A percentile compares a stretch with the other conserved stretches of the same genome.
Conservation (phyloP, 1,140 invertebrate genomes). For the Neodiprion pinetum region DNA sequence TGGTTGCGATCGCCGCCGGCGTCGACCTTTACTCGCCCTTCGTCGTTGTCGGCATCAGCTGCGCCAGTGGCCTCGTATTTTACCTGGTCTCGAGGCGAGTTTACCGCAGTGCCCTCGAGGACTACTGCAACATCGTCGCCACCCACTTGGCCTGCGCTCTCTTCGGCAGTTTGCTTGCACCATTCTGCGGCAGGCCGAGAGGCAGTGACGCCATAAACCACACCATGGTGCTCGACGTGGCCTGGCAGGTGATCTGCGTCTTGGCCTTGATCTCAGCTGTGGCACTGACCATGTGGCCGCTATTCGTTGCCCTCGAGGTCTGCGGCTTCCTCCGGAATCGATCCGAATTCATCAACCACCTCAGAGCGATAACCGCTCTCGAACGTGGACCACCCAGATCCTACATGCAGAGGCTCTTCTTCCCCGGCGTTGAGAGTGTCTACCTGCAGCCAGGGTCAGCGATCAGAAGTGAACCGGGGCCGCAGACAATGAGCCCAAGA, state of each 20-base stretch:
- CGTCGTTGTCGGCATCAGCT: conserved; percentile 30
- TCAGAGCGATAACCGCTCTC: conserved; percentile 26
- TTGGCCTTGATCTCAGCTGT: conserved; percentile 28
- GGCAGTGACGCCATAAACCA: not conserved
- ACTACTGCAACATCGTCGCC: conserved; percentile 43
- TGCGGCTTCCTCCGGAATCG: conserved; percentile 37
- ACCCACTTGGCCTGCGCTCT: conserved; percentile 36
- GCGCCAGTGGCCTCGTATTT: conserved; percentile 33
- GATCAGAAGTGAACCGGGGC: not conserved
- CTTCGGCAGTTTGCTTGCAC: conserved; percentile 31
- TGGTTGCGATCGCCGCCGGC: conserved; percentile 37
- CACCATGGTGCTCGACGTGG: conserved; percentile 28
- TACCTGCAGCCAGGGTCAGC: conserved; percentile 35
- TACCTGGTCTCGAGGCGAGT: conserved; percentile 35
- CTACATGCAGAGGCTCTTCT: conserved; percentile 31
- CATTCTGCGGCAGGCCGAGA: not conserved
- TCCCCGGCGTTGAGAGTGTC: conserved; percentile 20
- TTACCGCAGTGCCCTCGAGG: conserved; percentile 40
- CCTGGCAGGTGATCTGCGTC: conserved; percentile 43
- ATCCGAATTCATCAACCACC: conserved; percentile 41
- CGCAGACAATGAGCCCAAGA: not conserved
- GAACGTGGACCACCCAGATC: conserved; percentile 22
- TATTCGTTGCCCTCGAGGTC: conserved; percentile 29
- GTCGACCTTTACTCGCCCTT: conserved; percentile 35
- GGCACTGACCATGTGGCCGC: conserved; percentile 19